A percentile compares a stretch with the other conserved stretches of the same genome.
These are phyloP conservation scores for Luffia ferchaultella DNA, from an alignment of 2,888 invertebrate genomes.

Conservation along the genomic window DNA sequence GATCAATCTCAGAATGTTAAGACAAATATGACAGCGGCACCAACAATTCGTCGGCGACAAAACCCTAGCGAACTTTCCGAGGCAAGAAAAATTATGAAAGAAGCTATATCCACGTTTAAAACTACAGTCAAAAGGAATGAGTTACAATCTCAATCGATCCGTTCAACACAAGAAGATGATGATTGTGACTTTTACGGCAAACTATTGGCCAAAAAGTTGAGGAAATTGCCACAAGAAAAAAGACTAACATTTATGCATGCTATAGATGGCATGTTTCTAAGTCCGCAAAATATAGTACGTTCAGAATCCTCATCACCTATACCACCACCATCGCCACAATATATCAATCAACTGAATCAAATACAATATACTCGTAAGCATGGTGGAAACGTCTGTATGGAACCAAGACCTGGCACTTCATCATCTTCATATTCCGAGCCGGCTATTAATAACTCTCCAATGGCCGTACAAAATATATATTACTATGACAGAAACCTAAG, in stretches of 20 bases:
- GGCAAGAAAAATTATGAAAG: conserved; percentile 15
- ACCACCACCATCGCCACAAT: background rate
- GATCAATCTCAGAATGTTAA: conserved; percentile 11
- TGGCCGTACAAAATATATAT: background rate
- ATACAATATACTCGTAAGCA: conserved; percentile 1
- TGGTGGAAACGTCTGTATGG: conserved; percentile 4
- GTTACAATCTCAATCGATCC: conserved; percentile 1
- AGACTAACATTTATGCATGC: conserved; percentile 9
- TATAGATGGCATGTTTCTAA: conserved; percentile 3
- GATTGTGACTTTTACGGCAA: conserved; percentile 9
- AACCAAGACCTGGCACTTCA: conserved; percentile 7
- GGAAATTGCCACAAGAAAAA: conserved; percentile 8
- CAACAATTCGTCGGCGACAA: conserved; percentile 9
- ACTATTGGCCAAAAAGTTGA: conserved; percentile 9
- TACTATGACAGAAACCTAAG: background rate
- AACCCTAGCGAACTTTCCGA: conserved; percentile 8
- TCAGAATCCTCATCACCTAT: conserved; percentile 7
- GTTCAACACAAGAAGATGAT: conserved; percentile 6
- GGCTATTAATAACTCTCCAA: conserved; percentile 3
- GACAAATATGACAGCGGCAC: conserved; percentile 8
- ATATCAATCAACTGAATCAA: background rate
- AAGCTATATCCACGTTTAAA: conserved; percentile 14
- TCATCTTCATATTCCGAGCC: conserved; percentile 7
- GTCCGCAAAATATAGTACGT: conserved; percentile 7
- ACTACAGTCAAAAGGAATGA: conserved; percentile 13